Evolutionary conservation across 2,797 vertebrate genomes (phyloP), one percentile per base, ranked within the genome.

Genomic region (Argentina silus): DNA sequence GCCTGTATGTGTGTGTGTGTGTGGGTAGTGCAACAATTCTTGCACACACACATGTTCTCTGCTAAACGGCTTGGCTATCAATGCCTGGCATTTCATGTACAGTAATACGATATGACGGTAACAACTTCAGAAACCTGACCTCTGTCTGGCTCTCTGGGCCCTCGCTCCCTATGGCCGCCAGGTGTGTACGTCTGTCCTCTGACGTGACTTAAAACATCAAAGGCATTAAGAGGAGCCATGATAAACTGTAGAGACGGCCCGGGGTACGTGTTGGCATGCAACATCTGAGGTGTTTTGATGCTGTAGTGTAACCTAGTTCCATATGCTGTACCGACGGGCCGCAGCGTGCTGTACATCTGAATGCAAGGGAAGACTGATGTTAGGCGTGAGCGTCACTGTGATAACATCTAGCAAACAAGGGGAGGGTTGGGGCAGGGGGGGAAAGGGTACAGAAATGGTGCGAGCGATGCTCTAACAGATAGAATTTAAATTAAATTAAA

Each of bases 181-280:
- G 85, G 86, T 90, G 85, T 81, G 51, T 2, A 70, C 87, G 87
- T 87, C 85, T 89, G 87, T 84, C 81, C 4, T 74, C 81, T 79
- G 83, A 11, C 56, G 64, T 6, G 23, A 70, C 79, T 81, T 4
- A 36, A 4, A 36, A 36, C 27, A 36, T 89, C 81, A 89, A 87
- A 83, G 70, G 17, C 19, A 2, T 5, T 27, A 44, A 23, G 63
- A 81, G 62, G 61, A 27, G 77, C 56, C 4, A 59, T 21, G 72
- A 45, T 70, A 62, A 78, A 70, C 21, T 50, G 19, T 62, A 69
- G 50, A 57, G 71, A 64, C 61, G 56, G 21, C 4, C 27, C 43
- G 15, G 73, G 59, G 66, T 57, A 81, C 4, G 74, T 75, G 44
- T 7, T 44, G 51, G 21, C 21, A 14, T 76, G 19, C n/a, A 12